Evolutionary conservation across 1,140 invertebrate genomes (phyloP).

Genomic region (Neodiprion virginianus): DNA sequence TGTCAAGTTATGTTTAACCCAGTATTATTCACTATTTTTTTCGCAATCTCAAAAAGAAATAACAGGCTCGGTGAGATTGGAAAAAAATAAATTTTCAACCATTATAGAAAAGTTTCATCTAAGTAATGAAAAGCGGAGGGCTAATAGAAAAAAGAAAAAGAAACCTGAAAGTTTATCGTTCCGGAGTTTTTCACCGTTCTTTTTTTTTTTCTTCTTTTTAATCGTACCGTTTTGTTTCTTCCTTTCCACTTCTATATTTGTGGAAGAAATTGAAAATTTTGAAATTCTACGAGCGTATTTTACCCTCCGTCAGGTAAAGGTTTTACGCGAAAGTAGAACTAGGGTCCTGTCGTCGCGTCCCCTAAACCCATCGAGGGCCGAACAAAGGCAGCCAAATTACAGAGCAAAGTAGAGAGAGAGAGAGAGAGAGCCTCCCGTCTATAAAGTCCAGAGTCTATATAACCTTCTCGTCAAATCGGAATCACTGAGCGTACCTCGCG

Average conservation of each 20-base stretch:
- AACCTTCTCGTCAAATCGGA: constrained; percentile 2
- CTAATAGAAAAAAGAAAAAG: neutral
- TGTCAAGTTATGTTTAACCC: neutral
- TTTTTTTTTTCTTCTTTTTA: neutral
- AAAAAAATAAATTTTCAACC: neutral
- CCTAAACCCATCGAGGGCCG: too few species aligned
- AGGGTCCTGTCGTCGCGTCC: neutral
- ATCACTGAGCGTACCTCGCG: neutral
- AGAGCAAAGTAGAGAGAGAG: too few species aligned
- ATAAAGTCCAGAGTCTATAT: constrained; percentile 1
- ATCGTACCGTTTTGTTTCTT: neutral
- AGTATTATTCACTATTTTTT: neutral
- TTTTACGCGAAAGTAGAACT: too few species aligned
- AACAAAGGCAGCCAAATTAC: too few species aligned
- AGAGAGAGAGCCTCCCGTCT: neutral
- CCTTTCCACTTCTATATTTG: neutral
- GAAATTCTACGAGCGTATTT: too few species aligned
- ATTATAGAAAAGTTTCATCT: neutral
- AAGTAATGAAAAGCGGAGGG: neutral
- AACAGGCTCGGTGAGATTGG: neutral
- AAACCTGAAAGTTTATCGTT: too few species aligned
- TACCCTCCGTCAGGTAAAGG: too few species aligned
- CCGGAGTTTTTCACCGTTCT: too few species aligned
- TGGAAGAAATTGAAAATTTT: too few species aligned
- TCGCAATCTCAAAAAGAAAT: neutral